These are phyloP conservation scores for Eupeodes luniger DNA, from an alignment of 2,888 invertebrate species.

Conservation along the genomic window DNA sequence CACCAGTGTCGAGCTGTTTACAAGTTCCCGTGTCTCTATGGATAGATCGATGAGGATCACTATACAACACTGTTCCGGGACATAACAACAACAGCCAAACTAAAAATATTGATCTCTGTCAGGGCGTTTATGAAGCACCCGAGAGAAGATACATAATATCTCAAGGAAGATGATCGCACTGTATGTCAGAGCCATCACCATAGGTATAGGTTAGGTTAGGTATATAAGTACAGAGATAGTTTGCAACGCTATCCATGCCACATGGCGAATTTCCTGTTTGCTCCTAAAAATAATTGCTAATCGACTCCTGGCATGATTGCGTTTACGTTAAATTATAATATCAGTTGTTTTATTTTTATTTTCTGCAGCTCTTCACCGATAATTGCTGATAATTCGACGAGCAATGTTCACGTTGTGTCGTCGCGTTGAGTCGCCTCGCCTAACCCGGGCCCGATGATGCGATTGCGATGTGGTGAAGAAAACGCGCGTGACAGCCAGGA, in stretches of 20 bases:
- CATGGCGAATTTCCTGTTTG: slow-evolving; percentile 76
- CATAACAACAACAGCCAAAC: slow-evolving; percentile 1
- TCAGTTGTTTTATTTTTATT: slow-evolving; percentile 10
- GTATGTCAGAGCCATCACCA: not conserved
- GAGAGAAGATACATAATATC: slow-evolving; percentile 37
- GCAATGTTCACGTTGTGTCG: slow-evolving; percentile 70
- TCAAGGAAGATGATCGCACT: slow-evolving; percentile 26
- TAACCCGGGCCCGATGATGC: not conserved
- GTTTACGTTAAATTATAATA: slow-evolving; percentile 33
- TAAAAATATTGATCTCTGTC: slow-evolving; percentile 71
- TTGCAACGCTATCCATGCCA: slow-evolving; percentile 53
- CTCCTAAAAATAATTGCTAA: slow-evolving; percentile 76
- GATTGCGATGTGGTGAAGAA: slow-evolving; percentile 52
- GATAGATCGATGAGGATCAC: slow-evolving; percentile 72
- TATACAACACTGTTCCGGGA: slow-evolving; percentile 25
- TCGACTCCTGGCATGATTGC: slow-evolving; percentile 76
- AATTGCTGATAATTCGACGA: slow-evolving; percentile 76
- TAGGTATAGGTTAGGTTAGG: no score
- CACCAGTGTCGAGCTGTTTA: slow-evolving; percentile 49
- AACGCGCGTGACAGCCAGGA: slow-evolving; percentile 70
- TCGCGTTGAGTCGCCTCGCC: not conserved
- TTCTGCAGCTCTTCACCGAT: slow-evolving; percentile 49
- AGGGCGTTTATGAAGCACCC: slow-evolving; percentile 62
- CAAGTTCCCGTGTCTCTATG: slow-evolving; percentile 46
- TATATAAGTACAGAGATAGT: not conserved